Evolutionary conservation across 2,888 invertebrate genomes (phyloP).

Genomic region (Pollenia griseotomentosa): DNA sequence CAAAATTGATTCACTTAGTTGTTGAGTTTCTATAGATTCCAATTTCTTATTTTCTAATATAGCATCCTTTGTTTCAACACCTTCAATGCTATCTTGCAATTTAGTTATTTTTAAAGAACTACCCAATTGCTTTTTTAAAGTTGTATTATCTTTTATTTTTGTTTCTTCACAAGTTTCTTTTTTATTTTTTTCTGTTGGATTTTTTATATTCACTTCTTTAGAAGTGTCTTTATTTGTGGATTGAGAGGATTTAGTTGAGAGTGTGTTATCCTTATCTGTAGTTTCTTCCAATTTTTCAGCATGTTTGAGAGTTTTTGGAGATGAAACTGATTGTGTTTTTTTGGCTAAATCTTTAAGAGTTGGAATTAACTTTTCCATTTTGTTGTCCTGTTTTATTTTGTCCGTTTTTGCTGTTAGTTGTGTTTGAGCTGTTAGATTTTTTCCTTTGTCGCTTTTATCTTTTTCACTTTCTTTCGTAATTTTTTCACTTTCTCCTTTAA

Average conservation of each 20-base stretch:
- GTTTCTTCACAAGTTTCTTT: background rate
- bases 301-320: slow-evolving; percentile 9
- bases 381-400: background rate
- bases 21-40: background rate
- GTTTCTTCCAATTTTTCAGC: background rate
- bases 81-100: background rate
- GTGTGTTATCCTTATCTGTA: background rate
- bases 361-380: too few relatives aligned
- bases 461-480: too few relatives aligned
- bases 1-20: background rate
- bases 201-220: background rate
- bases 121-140: background rate
- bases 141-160: background rate
- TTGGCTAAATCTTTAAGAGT: background rate
- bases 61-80: background rate
- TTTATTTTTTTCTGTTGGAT: background rate
- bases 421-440: background rate
- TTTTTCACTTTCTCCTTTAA: too few relatives aligned
- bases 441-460: background rate
- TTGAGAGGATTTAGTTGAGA: background rate
- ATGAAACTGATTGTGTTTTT: background rate
- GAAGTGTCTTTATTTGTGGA: background rate
- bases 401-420: background rate
- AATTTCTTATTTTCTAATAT: background rate
- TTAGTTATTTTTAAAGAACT: background rate